These are phyloP conservation scores for Rhinoptilus africanus DNA, from an alignment of 2,113 vertebrate species.

Conservation along the genomic window DNA sequence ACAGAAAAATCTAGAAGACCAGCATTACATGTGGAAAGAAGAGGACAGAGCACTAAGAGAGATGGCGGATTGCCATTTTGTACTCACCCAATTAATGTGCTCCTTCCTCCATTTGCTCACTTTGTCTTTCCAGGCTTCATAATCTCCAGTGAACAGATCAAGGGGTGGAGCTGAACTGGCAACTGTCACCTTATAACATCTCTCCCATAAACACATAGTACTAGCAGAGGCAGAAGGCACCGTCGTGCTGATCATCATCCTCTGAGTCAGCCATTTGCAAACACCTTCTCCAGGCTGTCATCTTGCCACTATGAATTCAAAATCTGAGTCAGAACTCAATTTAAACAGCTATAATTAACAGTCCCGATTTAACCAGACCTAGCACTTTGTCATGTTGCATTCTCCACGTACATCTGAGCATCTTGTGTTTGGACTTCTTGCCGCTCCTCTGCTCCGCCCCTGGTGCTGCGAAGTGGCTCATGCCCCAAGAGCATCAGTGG, in stretches of 20 bases:
- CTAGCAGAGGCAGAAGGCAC: constrained; percentile 47
- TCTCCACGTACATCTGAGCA: constrained; percentile 30
- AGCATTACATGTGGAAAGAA: constrained; percentile 2
- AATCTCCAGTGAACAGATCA: constrained; percentile 52
- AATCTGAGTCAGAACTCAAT: constrained; percentile 67
- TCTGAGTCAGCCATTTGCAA: constrained; percentile 66
- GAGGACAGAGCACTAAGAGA: not conserved
- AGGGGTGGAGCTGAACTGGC: constrained; percentile 46
- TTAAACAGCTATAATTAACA: constrained; percentile 69
- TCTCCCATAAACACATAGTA: constrained; percentile 58
- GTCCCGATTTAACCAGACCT: constrained; percentile 62
- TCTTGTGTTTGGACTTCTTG: constrained; percentile 16
- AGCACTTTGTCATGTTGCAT: constrained; percentile 58
- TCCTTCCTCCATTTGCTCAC: constrained; percentile 38
- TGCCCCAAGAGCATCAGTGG: not conserved
- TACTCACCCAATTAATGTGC: constrained; percentile 35
- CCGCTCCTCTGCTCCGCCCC: not conserved
- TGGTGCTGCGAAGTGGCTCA: not conserved
- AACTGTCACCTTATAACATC: constrained; percentile 37
- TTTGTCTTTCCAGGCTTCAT: constrained; percentile 41
- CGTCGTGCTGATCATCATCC: constrained; percentile 46
- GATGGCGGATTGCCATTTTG: constrained; percentile 2
- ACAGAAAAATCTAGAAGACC: constrained; percentile 44
- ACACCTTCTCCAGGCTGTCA: constrained; percentile 67
- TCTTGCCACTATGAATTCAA: constrained; percentile 54